Conservation (phyloP, 2,113 vertebrate species). For the Eudyptes chrysolophus region DNA sequence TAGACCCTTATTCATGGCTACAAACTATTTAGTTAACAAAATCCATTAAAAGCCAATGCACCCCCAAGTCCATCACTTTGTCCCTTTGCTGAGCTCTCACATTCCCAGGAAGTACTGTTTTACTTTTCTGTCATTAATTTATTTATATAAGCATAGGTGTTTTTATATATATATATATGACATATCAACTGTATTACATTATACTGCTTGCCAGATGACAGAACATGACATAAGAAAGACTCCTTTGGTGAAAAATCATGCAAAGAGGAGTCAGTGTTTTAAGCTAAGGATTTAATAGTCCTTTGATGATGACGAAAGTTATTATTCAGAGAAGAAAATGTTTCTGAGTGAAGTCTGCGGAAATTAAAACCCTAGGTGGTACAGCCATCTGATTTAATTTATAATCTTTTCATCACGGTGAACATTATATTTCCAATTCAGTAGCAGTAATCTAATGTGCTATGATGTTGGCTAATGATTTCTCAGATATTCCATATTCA, state of each 20-base stretch:
- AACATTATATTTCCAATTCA: conserved; percentile 48
- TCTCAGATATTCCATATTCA: conserved; percentile 49
- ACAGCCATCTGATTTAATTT: conserved; percentile 15
- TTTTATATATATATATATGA: background rate
- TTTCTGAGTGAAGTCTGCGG: conserved; percentile 44
- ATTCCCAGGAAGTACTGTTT: background rate
- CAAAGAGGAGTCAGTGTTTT: background rate
- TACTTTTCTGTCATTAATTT: background rate
- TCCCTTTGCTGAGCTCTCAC: background rate
- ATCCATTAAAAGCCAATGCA: background rate
- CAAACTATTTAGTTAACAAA: background rate
- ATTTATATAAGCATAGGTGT: background rate
- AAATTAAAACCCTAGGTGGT: conserved; percentile 70
- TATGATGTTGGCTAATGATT: conserved; percentile 35
- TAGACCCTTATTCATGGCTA: background rate
- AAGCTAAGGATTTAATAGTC: conserved; percentile 21
- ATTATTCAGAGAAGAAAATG: conserved; percentile 24
- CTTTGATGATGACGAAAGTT: conserved; percentile 28
- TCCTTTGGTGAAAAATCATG: background rate
- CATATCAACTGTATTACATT: background rate
- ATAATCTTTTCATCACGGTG: background rate
- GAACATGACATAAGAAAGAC: background rate
- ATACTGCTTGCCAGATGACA: background rate
- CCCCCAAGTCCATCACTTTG: background rate
- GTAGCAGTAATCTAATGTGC: conserved; percentile 7